A percentile compares a stretch with the other conserved stretches of the same genome.
Conservation (phyloP, 2,113 vertebrate species). For the Callipepla californica region DNA sequence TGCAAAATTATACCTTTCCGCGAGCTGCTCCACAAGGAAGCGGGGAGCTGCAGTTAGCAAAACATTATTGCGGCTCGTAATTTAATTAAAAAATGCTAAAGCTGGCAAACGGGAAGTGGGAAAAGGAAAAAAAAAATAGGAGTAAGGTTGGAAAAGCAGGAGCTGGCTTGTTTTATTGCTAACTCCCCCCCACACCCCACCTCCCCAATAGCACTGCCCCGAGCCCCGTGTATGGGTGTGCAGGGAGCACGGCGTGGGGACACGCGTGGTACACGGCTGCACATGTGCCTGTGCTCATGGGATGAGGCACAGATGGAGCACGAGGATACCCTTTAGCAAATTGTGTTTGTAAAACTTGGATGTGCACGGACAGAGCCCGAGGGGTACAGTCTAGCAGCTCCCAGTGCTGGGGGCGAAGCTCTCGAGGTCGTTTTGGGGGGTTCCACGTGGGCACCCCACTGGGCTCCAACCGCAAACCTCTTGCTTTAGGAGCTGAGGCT, state of each 20-base stretch:
- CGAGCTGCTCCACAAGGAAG: slow-evolving; percentile 82
- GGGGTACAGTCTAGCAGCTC: background rate
- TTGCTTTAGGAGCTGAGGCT: background rate
- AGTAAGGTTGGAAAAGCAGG: background rate
- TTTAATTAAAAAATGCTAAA: slow-evolving; percentile 70
- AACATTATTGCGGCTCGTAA: slow-evolving; percentile 74
- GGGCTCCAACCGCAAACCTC: background rate
- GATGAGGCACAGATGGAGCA: background rate
- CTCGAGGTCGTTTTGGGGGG: background rate
- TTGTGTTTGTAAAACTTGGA: background rate
- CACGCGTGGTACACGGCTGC: background rate
- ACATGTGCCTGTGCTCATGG: fast-evolving
- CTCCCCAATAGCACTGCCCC: background rate
- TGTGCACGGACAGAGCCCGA: background rate
- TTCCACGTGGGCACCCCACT: fast-evolving
- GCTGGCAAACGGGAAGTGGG: background rate
- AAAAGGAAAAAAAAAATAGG: background rate
- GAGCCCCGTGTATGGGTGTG: fast-evolving
- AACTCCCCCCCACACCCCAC: background rate
- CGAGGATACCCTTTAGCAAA: background rate
- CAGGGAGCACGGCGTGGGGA: background rate
- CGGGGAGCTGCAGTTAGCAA: slow-evolving; percentile 58
- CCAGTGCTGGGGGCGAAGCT: background rate
- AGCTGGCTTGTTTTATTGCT: background rate
- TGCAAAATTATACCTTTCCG: slow-evolving; percentile 91